Evolutionary conservation across 2,797 vertebrate species (phyloP), one percentile per base, ranked within the genome.

Genomic region (Eremophila alpestris): DNA sequence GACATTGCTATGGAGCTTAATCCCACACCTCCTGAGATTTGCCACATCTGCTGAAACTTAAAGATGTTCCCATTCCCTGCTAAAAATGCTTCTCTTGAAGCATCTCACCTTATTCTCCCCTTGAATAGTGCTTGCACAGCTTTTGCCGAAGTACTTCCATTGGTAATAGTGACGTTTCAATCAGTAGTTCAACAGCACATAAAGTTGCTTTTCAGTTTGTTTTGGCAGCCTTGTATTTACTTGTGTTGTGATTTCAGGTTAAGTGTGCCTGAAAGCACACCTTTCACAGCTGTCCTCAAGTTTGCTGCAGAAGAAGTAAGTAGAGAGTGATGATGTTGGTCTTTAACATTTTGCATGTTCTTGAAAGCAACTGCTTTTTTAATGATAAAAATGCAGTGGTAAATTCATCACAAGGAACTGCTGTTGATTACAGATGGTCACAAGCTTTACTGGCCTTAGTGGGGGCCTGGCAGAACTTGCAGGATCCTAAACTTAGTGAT

Each of bases 281-380:
- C 99, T 5, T 99, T 99, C 97, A 99, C 99, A 64, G 99, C 99
- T 7, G 99, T 99, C 87, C 97, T 99, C 94, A 99, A 99, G 97
- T 99, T 99, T 98, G 99, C 99, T 69, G 99, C 99, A 32, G 99
- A 99, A 97, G 99, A 99, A 98, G 99, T 99, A 97, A 98, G 98
- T 97, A 45, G 29, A 68, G 63, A 81, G 58, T 11, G 13, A 11
- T 55, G 8, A 15, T 1, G 1, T 5, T 68, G 20, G 1, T 13
- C 38, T 49, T 70, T 15, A 65, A 51, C 3, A 17, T 58, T 41
- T 20, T 45, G 7, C n/a, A 12, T 1, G 0, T 60, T 70, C 5
- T 24, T 56, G 30, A 59, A 88, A 62, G 6, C 4, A 17, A 16
- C 51, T 55, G 7, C 16, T 4, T 69, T 51, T 46, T 41, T 38